Base-by-base conservation (phyloP, 2,113 vertebrate genomes). In the Protobothrops mucrosquamatus region DNA sequence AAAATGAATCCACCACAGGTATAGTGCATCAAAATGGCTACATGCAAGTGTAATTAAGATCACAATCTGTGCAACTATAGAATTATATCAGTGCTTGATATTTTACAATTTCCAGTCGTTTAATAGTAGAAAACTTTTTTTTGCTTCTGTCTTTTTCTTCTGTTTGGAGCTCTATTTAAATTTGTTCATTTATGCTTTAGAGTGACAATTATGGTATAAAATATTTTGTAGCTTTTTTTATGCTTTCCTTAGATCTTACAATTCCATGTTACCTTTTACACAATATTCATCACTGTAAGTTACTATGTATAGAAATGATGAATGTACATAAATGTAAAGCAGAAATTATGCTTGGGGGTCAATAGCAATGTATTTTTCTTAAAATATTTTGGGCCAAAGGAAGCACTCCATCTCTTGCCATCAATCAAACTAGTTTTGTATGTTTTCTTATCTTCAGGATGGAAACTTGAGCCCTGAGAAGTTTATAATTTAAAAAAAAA, bases 21-120 rank as follows among this genome's bases (percentile, higher is more conserved):
- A 89, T 12, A 57, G 89, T 81, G 93, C 86, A 54, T 55, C 87
- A 92, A 6, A 14, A 81, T 61, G 74, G 90, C 92, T 85, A 90
- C 89, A 74, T 56, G 46, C 52, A 93, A 88, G 90, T 87, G 54
- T 18, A 91, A 95, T 74, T 87, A 89, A 94, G 94, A 95, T 34
- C 56, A 88, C 0, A 39, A 29, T 90, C 92, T 69, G 43, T 14
- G 8, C 93, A 24, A 51, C 92, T 64, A 64, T 85, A 90, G 93
- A 88, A 85, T 22, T 61, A 48, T 87, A 94, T 93, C 92, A 85
- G 89, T 43, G 61, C 64, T 87, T 89, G 43, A 0, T 1, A 92
- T 55, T 8, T 15, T 1, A 69, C 48, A 92, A 85, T 89, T 89
- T 89, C 20, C 29, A 22, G 39, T 34, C 46, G 2, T 23, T 55